Evolutionary conservation across 2,113 vertebrate genomes (phyloP).

Genomic region (Uropsilus gracilis): DNA sequence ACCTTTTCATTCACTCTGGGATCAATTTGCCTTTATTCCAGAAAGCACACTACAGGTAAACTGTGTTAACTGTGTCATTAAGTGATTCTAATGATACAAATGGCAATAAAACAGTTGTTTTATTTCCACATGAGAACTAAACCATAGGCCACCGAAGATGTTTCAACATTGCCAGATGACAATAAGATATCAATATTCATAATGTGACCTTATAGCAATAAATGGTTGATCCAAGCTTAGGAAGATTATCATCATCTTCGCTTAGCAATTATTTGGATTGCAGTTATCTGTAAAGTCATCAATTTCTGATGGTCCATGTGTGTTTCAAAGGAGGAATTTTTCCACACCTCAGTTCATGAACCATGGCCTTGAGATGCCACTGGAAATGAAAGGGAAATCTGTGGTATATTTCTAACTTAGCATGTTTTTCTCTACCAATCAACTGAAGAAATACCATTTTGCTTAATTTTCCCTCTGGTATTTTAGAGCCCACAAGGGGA

Average conservation of each 20-base stretch:
- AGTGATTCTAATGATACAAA: not conserved
- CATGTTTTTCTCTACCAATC: not conserved
- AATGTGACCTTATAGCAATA: constrained; percentile 4
- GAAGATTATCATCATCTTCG: constrained; percentile 62
- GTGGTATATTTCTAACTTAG: not conserved
- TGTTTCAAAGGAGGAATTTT: constrained; percentile 65
- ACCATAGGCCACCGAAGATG: not conserved
- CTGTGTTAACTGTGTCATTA: not conserved
- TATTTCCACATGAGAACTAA: not conserved
- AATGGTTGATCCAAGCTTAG: constrained; percentile 67
- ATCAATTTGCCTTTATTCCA: not conserved
- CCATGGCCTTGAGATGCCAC: not conserved
- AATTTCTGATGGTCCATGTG: constrained; percentile 62
- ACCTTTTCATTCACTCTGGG: not conserved
- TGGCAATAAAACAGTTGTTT: not conserved
- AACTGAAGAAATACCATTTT: not conserved
- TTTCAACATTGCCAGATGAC: constrained; percentile 63
- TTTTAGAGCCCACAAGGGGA: not conserved
- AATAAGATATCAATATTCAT: constrained; percentile 63
- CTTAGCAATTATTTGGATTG: constrained; percentile 78
- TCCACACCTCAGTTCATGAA: not conserved
- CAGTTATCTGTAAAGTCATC: constrained; percentile 67
- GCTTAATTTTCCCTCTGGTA: not conserved
- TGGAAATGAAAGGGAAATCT: not conserved
- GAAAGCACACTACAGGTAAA: not conserved